Percentiles rank a stretch among this genome's conserved stretches.
Conservation (phyloP, 1,140 invertebrate genomes). For the Camponotus pennsylvanicus region DNA sequence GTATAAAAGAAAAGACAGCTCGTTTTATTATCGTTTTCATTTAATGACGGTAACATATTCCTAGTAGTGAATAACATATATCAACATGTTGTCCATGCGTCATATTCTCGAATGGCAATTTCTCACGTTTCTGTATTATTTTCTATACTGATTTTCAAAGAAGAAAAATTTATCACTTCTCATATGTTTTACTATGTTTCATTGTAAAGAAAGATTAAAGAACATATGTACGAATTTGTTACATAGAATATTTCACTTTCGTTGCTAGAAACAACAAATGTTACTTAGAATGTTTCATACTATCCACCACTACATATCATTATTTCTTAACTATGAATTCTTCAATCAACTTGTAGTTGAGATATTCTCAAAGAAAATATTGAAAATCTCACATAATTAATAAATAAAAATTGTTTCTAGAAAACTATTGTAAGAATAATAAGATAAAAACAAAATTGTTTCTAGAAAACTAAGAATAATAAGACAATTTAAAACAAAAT, state of each 20-base stretch:
- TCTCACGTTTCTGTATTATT: constrained; percentile 41
- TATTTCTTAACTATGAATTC: neutral
- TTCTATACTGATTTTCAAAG: neutral
- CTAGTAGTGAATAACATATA: neutral
- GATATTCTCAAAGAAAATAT: neutral
- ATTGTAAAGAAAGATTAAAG: neutral
- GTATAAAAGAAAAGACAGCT: neutral
- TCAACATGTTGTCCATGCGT: neutral
- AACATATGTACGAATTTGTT: constrained; percentile 11
- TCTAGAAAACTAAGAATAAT: neutral
- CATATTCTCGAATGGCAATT: neutral
- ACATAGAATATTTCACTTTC: neutral
- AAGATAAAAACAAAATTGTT: neutral
- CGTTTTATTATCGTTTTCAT: neutral
- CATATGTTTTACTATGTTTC: neutral
- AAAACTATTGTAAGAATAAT: neutral
- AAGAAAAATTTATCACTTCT: constrained; percentile 10
- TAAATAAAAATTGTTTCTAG: neutral
- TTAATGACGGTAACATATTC: constrained; percentile 7
- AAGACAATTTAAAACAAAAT: neutral
- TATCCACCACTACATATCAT: neutral
- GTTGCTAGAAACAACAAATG: neutral
- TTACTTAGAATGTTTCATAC: neutral
- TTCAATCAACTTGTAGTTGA: neutral
- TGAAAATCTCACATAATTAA: neutral